Evolutionary conservation across 2,797 vertebrate species (phyloP).

Genomic region (Sebastes vulpes): DNA sequence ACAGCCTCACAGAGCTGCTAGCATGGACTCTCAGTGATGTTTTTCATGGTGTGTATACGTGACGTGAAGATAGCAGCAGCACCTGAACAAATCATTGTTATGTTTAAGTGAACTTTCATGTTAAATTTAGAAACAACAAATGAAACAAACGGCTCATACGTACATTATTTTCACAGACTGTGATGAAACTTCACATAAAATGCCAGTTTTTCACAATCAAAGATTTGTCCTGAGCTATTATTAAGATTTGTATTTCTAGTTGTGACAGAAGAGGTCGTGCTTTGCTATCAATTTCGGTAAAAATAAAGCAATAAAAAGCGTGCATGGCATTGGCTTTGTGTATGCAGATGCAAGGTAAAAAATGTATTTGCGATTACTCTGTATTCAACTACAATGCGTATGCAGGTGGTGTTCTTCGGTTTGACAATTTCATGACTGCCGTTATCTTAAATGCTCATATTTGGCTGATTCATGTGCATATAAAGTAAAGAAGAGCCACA

Average conservation of each 20-base stretch:
- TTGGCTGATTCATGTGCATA: slow-evolving; percentile 71
- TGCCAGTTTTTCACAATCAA: not conserved
- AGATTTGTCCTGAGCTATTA: not conserved
- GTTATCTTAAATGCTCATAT: slow-evolving; percentile 59
- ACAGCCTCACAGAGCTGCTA: not conserved
- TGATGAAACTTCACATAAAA: not conserved
- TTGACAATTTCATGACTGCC: slow-evolving; percentile 56
- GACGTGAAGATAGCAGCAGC: not conserved
- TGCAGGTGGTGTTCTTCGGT: slow-evolving; percentile 44
- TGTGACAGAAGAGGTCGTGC: not conserved
- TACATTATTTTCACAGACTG: not conserved
- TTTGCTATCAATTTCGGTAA: slow-evolving; percentile 14
- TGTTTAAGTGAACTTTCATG: not conserved
- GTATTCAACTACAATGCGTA: slow-evolving; percentile 15
- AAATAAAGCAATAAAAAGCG: not conserved
- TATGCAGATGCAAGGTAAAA: not conserved
- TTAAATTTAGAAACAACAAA: slow-evolving; percentile 5
- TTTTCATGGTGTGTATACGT: not conserved
- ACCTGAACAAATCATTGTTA: not conserved
- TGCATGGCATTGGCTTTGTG: not conserved
- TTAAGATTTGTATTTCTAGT: slow-evolving; percentile 3
- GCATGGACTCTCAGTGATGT: not conserved
- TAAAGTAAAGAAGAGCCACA: slow-evolving; percentile 67
- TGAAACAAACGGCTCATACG: not conserved
- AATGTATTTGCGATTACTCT: not conserved